A percentile compares a stretch with the other conserved stretches of the same genome.
Conservation (phyloP, 2,113 vertebrate species). For the Pollimyrus isidori region DNA sequence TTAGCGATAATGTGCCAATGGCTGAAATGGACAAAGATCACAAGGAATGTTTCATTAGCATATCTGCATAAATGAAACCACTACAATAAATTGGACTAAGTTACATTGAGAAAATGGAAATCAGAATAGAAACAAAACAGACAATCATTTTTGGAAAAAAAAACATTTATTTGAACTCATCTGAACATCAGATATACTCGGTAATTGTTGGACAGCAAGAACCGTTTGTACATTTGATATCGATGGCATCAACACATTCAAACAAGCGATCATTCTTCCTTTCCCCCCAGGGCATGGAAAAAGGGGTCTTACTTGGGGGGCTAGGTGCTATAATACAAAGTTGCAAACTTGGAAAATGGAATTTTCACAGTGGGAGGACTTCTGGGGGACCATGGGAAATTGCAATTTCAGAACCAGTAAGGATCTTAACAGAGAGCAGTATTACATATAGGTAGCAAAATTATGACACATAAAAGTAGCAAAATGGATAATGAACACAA, state of each 20-base stretch:
- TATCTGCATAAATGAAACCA: neutral
- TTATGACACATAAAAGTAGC: neutral
- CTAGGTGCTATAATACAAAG: constrained; percentile 20
- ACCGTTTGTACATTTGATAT: constrained; percentile 82
- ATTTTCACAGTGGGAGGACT: neutral
- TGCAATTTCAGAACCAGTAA: neutral
- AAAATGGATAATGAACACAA: neutral
- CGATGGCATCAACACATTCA: constrained; percentile 75
- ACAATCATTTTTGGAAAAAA: neutral
- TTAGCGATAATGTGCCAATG: neutral
- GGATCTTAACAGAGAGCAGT: neutral
- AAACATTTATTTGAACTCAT: constrained; percentile 70
- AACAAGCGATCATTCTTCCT: constrained; percentile 29
- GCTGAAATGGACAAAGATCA: neutral
- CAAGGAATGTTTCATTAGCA: neutral
- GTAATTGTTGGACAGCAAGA: constrained; percentile 74
- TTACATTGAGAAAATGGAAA: neutral
- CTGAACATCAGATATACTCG: constrained; percentile 89
- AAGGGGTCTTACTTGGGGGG: neutral
- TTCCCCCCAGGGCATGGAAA: constrained; percentile 13
- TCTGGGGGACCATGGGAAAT: neutral
- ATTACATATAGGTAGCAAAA: neutral
- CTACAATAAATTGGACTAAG: neutral
- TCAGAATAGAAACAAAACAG: neutral
- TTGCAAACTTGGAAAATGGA: neutral